Conservation (phyloP, 2,113 vertebrate species). For the Chaetops frenatus region DNA sequence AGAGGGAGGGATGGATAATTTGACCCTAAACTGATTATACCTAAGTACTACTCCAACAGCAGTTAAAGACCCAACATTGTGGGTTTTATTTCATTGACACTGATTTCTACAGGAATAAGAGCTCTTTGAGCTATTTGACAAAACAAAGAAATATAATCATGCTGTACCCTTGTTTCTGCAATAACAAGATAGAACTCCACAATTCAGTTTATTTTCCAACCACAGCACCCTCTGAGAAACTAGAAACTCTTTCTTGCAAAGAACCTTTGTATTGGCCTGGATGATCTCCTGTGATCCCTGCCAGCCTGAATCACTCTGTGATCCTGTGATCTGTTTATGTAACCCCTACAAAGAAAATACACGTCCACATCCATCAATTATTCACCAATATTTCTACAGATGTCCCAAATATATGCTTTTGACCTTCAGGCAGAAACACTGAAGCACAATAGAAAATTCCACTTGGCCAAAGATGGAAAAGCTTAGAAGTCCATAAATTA, state of each 20-base stretch:
- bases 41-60: not conserved
- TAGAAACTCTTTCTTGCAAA: not conserved
- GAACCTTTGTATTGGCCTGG: not conserved
- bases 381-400: constrained; percentile 6
- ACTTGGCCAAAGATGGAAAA: not conserved
- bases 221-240: not conserved
- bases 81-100: not conserved
- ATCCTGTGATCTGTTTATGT: not conserved
- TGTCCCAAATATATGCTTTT: not conserved
- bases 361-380: constrained; percentile 1
- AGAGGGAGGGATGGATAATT: not conserved
- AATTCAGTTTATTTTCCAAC: not conserved
- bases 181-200: not conserved
- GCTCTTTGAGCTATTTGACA: not conserved
- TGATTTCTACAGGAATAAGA: not conserved
- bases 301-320: not conserved
- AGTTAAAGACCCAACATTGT: not conserved
- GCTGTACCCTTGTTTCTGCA: not conserved
- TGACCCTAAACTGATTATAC: not conserved
- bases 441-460: not conserved
- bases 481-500: not conserved
- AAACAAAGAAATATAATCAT: not conserved
- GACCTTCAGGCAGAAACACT: not conserved
- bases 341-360: constrained; percentile 25
- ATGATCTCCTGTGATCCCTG: not conserved